Evolutionary conservation across 37 sponge, comb jelly and placozoan genomes (phyloP).

Genomic region (Cladorhizidae sp.): DNA sequence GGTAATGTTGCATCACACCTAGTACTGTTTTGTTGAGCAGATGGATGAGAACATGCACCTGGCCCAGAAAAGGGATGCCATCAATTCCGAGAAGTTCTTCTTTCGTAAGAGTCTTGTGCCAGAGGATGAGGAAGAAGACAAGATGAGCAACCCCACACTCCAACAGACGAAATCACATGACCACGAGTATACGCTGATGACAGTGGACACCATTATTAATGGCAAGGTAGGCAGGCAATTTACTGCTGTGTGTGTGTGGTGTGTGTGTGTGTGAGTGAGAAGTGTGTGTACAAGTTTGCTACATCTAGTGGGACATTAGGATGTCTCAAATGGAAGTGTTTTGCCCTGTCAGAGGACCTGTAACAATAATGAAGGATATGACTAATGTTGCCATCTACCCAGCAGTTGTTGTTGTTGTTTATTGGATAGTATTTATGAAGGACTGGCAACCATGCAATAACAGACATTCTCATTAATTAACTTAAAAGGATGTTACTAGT

Average conservation of each 20-base stretch:
- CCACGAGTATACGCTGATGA: constrained; percentile 74
- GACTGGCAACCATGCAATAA: too few relatives aligned
- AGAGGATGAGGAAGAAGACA: constrained; percentile 50
- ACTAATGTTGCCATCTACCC: too few relatives aligned
- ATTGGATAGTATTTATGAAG: too few relatives aligned
- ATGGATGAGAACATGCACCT: constrained; percentile 88
- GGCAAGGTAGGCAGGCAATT: constrained; percentile 61
- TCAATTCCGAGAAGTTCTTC: constrained; percentile 70
- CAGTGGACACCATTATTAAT: constrained; percentile 89
- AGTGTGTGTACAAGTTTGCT: too few relatives aligned
- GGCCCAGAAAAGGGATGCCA: constrained; percentile 82
- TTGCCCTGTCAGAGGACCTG: too few relatives aligned
- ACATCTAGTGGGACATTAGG: too few relatives aligned
- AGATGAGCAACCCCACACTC: background rate
- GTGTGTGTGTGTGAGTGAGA: background rate
- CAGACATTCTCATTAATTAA: too few relatives aligned
- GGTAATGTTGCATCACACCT: background rate
- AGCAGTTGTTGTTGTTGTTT: too few relatives aligned
- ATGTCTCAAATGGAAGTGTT: too few relatives aligned
- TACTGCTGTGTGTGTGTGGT: background rate
- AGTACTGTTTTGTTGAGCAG: constrained; percentile 4
- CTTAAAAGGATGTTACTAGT: too few relatives aligned
- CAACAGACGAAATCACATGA: constrained; percentile 25
- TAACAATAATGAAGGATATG: too few relatives aligned
- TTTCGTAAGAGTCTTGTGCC: constrained; percentile 81